Evolutionary conservation across 2,113 vertebrate genomes (phyloP).

Genomic region (Cichladusa arquata): DNA sequence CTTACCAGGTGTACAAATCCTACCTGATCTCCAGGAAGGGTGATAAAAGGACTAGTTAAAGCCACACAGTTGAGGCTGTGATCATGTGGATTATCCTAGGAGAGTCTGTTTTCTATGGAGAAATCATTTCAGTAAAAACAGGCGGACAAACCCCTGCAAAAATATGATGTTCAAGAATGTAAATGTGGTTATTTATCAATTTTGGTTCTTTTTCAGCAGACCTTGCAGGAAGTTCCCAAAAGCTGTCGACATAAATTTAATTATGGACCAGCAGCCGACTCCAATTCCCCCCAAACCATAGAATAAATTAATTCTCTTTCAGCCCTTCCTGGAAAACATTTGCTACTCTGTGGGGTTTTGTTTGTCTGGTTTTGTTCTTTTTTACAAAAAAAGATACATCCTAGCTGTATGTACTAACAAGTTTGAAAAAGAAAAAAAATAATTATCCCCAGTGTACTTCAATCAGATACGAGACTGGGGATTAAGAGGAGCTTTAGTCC

Average conservation of each 20-base stretch:
- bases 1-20: background rate
- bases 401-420: background rate
- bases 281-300: background rate
- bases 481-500: background rate
- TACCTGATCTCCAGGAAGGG: background rate
- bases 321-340: background rate
- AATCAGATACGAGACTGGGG: fast-evolving
- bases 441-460: background rate
- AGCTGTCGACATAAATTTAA: background rate
- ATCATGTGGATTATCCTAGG: background rate
- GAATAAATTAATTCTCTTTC: background rate
- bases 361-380: background rate
- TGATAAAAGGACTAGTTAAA: background rate
- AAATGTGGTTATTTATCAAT: background rate
- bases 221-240: background rate
- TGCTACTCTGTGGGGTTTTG: background rate
- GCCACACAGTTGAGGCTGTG: background rate
- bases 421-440: background rate
- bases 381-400: background rate
- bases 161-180: background rate
- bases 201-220: background rate
- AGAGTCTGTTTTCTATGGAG: background rate
- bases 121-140: background rate
- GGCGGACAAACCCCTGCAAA: background rate
- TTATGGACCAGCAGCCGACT: background rate